A percentile compares a stretch with the other conserved stretches of the same genome.
Evolutionary conservation across 2,113 vertebrate genomes (phyloP).

Genomic region (Tor tambroides): DNA sequence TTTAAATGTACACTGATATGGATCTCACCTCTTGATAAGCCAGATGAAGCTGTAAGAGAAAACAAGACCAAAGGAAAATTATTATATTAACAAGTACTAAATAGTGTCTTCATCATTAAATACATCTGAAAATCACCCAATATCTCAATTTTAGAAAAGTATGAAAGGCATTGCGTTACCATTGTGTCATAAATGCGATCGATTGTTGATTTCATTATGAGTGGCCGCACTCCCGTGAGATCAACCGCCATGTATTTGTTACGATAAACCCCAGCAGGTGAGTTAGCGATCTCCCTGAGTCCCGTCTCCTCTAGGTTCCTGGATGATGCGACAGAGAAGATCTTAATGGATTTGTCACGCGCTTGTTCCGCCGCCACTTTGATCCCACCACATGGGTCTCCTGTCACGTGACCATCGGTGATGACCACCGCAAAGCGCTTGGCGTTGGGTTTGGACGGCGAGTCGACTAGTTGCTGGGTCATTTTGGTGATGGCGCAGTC

Average conservation of each 20-base stretch:
- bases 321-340: constrained; percentile 87
- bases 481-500: constrained; percentile 90
- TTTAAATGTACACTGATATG: no score
- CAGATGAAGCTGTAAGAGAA: constrained; percentile 56
- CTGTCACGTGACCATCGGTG: constrained; percentile 93
- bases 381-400: constrained; percentile 85
- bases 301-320: constrained; percentile 80
- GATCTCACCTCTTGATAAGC: constrained; percentile 71
- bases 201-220: constrained; percentile 72
- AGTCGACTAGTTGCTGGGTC: constrained; percentile 75
- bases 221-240: constrained; percentile 60
- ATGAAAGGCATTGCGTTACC: constrained; percentile 72
- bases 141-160: background rate
- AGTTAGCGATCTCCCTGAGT: constrained; percentile 85
- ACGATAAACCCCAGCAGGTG: constrained; percentile 83
- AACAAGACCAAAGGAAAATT: constrained; percentile 1
- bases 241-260: constrained; percentile 81
- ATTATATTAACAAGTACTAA: background rate
- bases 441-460: rapidly evolving
- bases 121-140: background rate
- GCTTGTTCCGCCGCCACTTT: constrained; percentile 86
- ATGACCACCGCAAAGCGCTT: constrained; percentile 87
- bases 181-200: constrained; percentile 90
- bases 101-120: background rate
- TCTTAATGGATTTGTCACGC: constrained; percentile 80